Evolutionary conservation across 2,113 vertebrate genomes (phyloP).

Genomic region (Rhagologus leucostigma): DNA sequence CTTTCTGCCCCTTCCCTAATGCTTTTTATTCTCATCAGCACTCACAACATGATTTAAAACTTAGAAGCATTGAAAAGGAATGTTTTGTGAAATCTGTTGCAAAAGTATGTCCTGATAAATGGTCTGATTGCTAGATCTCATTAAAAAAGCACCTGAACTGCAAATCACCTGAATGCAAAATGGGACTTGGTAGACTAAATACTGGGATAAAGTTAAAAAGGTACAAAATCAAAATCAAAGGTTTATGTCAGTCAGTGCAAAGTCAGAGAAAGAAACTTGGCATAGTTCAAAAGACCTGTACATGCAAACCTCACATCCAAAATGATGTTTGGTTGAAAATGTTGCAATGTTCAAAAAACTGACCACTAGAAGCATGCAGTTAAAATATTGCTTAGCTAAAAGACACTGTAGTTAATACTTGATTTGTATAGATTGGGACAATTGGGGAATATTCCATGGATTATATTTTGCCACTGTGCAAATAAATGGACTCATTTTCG

Average conservation of each 20-base stretch:
- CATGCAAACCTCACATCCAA: slow-evolving; percentile 9
- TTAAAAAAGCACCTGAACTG: not conserved
- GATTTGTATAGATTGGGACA: slow-evolving; percentile 27
- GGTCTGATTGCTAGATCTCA: not conserved
- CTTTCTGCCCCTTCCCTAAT: not conserved
- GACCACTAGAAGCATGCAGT: not conserved
- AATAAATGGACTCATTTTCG: slow-evolving; percentile 61
- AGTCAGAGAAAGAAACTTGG: not conserved
- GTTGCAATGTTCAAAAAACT: slow-evolving; percentile 7
- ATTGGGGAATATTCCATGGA: slow-evolving; percentile 18
- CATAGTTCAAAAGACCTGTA: not conserved
- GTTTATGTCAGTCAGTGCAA: not conserved
- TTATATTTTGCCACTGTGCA: slow-evolving; percentile 58
- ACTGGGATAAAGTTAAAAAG: slow-evolving; percentile 9
- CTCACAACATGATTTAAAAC: not conserved
- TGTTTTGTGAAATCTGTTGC: not conserved
- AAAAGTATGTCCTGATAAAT: not conserved
- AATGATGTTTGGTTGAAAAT: slow-evolving; percentile 47
- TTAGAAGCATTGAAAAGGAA: not conserved
- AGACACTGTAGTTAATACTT: slow-evolving; percentile 55
- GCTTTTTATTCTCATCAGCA: not conserved
- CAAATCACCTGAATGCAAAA: not conserved
- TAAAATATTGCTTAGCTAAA: slow-evolving; percentile 53
- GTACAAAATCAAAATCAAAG: not conserved
- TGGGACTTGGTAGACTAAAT: slow-evolving; percentile 19